phyloP scores from a whole-genome alignment of 2,888 invertebrate species.

The Monoplex corrugatus region DNA sequence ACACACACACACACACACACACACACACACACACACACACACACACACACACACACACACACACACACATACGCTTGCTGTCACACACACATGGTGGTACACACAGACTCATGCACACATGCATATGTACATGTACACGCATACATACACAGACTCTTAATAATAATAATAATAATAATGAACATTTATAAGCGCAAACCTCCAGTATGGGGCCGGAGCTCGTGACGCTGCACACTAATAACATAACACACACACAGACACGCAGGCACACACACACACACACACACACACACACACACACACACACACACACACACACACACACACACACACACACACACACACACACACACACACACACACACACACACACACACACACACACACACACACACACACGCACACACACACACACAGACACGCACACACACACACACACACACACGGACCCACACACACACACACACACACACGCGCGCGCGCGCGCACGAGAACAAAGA shows the following conservation, averaged over 20 bases:
- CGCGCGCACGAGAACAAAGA: no score
- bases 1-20: not conserved
- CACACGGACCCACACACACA: no score
- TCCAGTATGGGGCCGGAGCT: no score
- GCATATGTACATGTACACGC: not conserved
- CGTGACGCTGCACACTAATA: no score
- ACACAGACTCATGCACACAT: not conserved
- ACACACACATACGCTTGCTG: not conserved
- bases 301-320: not conserved
- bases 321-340: not conserved
- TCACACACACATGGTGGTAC: not conserved
- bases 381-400: no score
- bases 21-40: not conserved
- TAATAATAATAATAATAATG: no score
- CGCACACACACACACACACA: no score
- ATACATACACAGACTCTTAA: not conserved
- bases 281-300: not conserved
- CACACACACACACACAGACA: no score
- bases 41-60: not conserved
- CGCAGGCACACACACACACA: not conserved
- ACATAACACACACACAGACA: not conserved
- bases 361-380: not conserved
- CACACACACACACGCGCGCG: no score
- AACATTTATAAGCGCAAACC: no score
- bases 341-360: not conserved